Percentiles rank a stretch among this genome's conserved stretches.
phyloP scores from a whole-genome alignment of 2,797 vertebrate species.

The Heterohyrax brucei region DNA sequence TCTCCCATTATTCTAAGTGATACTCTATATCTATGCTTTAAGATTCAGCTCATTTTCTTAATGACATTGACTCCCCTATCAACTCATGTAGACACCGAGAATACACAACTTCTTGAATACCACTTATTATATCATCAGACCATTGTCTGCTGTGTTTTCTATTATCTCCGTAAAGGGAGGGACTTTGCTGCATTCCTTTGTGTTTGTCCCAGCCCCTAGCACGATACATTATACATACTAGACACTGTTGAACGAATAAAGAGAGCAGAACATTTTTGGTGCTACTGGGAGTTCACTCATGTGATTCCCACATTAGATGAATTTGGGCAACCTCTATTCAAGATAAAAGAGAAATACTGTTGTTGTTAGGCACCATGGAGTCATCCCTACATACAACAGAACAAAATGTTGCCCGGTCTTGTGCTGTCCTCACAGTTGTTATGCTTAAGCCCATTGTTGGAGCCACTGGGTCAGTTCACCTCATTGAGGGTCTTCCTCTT shows the following conservation, averaged over 20 bases:
- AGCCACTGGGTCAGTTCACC: no score
- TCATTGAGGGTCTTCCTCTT: no score
- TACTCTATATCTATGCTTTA: background rate
- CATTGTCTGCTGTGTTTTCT: background rate
- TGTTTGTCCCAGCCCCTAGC: background rate
- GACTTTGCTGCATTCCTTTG: background rate
- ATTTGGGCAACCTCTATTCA: background rate
- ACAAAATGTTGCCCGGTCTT: no score
- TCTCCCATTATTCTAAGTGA: background rate
- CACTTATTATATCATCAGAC: background rate
- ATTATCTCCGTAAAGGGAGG: background rate
- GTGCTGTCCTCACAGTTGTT: no score
- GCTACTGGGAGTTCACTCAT: slow-evolving; percentile 28
- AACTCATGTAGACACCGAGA: background rate
- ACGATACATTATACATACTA: background rate
- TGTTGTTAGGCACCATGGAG: no score
- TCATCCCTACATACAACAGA: no score
- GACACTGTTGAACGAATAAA: background rate
- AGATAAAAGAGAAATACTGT: slow-evolving; percentile 58
- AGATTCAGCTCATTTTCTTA: background rate
- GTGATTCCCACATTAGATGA: slow-evolving; percentile 20
- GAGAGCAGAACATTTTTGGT: background rate
- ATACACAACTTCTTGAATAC: slow-evolving; percentile 24
- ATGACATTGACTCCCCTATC: background rate
- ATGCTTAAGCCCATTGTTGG: no score